Evolutionary conservation across 2,888 invertebrate species (phyloP).

Genomic region (Maniola hyperantus): DNA sequence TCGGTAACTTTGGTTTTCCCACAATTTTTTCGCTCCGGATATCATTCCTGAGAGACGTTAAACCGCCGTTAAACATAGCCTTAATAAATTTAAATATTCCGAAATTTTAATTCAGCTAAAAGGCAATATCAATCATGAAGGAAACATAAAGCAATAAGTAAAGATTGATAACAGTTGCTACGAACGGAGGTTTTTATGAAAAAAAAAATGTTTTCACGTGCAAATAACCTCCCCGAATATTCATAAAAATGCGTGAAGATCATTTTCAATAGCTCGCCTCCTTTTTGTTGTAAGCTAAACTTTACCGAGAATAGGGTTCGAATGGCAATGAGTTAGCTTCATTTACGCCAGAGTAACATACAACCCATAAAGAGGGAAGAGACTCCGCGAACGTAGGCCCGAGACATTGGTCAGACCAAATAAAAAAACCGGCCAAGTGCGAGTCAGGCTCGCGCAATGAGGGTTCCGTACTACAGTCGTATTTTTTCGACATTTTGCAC

Average conservation of each 20-base stretch:
- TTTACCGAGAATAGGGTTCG: conserved; percentile 61
- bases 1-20: not conserved
- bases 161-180: not conserved
- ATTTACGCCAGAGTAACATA: not conserved
- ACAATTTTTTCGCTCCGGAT: not conserved
- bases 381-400: no score
- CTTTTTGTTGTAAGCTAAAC: conserved; percentile 65
- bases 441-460: no score
- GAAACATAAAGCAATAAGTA: conserved; percentile 5
- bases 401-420: no score
- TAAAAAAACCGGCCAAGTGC: no score
- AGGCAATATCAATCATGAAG: not conserved
- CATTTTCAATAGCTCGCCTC: conserved; percentile 52
- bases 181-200: conserved; percentile 8
- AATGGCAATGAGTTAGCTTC: not conserved
- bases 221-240: not conserved
- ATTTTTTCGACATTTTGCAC: no score
- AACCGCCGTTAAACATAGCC: no score
- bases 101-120: not conserved
- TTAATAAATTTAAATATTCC: not conserved
- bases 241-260: conserved; percentile 22
- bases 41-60: no score
- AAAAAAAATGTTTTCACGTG: conserved; percentile 3
- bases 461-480: no score
- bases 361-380: no score